A percentile compares a stretch with the other conserved stretches of the same genome.
Evolutionary conservation across 2,888 invertebrate genomes (phyloP).

Genomic region (Eupithecia subumbrata): DNA sequence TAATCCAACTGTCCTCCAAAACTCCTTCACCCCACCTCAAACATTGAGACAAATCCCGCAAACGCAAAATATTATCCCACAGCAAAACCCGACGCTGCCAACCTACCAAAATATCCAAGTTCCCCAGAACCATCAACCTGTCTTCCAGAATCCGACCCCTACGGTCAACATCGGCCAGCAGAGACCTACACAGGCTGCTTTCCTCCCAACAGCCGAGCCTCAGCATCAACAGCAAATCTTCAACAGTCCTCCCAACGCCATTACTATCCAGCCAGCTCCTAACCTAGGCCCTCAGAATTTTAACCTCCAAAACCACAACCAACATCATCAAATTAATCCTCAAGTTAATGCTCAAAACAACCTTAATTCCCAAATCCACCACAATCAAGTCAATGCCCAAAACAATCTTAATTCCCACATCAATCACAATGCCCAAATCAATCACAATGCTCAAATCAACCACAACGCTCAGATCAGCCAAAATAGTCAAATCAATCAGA

Average conservation of each 20-base stretch:
- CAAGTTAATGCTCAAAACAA: slow-evolving; percentile 47
- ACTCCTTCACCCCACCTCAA: slow-evolving; percentile 60
- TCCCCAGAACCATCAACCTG: slow-evolving; percentile 54
- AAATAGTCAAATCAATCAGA: slow-evolving; percentile 30
- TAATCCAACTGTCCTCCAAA: slow-evolving; percentile 58
- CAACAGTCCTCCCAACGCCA: slow-evolving; percentile 68
- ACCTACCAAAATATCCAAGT: slow-evolving; percentile 65
- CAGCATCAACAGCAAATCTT: slow-evolving; percentile 64
- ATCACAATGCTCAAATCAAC: slow-evolving; percentile 22
- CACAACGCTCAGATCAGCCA: slow-evolving; percentile 26
- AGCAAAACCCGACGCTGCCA: slow-evolving; percentile 68
- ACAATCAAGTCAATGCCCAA: slow-evolving; percentile 20
- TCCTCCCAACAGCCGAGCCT: slow-evolving; percentile 68
- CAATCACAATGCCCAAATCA: slow-evolving; percentile 25
- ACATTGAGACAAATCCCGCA: slow-evolving; percentile 61
- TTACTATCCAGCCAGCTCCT: slow-evolving; percentile 77
- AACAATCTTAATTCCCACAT: slow-evolving; percentile 24
- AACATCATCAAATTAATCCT: slow-evolving; percentile 48
- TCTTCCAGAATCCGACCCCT: slow-evolving; percentile 49
- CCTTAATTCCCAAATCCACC: slow-evolving; percentile 50
- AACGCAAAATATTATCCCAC: slow-evolving; percentile 65
- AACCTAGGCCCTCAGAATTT: slow-evolving; percentile 72
- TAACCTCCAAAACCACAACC: slow-evolving; percentile 56
- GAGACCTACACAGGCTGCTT: slow-evolving; percentile 71
- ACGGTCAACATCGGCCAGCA: slow-evolving; percentile 68